Conservation (phyloP, 2,888 invertebrate genomes). For the Cryptosula pallasiana region DNA sequence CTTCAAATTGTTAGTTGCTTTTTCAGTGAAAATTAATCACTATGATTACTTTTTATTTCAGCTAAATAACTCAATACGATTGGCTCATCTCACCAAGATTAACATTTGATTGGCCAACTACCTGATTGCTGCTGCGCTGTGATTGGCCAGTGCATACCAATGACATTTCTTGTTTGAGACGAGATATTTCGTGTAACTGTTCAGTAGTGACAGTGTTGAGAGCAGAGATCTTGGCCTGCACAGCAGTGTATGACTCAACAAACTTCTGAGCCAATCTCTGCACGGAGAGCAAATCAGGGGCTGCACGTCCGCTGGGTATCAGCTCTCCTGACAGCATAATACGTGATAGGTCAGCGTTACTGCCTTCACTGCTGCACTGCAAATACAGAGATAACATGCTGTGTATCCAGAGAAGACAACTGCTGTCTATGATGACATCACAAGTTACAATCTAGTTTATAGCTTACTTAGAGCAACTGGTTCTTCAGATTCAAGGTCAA, state of each 20-base stretch:
- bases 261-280: conserved; percentile 14
- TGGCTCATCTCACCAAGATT: no score
- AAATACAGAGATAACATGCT: neutral
- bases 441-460: no score
- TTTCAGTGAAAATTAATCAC: no score
- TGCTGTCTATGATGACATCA: no score
- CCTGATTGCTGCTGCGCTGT: neutral
- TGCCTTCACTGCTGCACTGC: neutral
- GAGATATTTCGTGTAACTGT: conserved; percentile 5
- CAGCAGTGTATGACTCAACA: conserved; percentile 1
- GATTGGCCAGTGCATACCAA: neutral
- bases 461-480: no score
- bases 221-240: neutral
- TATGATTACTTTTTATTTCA: no score
- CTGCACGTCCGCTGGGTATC: neutral
- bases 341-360: conserved; percentile 9
- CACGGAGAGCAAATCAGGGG: conserved; percentile 6
- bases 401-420: no score
- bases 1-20: no score
- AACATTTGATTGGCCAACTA: neutral
- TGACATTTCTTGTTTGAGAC: conserved; percentile 13
- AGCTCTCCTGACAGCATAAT: conserved; percentile 10
- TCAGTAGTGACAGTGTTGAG: conserved; percentile 12
- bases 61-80: no score
- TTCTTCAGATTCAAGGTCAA: no score